These are phyloP conservation scores for Okapia johnstoni DNA, from an alignment of 2,113 vertebrate species.

Conservation along the genomic window DNA sequence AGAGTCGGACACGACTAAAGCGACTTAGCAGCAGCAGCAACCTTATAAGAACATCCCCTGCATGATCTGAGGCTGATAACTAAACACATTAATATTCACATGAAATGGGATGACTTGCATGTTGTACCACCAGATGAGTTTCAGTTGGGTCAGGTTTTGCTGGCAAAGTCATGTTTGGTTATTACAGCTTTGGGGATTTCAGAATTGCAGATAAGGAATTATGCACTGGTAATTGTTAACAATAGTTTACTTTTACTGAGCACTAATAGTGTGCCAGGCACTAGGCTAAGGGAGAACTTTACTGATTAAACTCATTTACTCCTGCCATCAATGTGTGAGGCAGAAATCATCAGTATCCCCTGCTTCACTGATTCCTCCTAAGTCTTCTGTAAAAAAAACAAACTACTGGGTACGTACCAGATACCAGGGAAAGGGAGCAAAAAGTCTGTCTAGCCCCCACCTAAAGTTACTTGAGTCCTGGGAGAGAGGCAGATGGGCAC, in stretches of 20 bases:
- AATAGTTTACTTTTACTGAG: not conserved
- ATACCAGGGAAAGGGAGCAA: not conserved
- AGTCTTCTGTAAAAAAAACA: not conserved
- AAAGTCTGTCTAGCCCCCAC: not conserved
- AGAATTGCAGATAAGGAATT: slow-evolving; percentile 1
- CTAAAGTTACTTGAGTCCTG: not conserved
- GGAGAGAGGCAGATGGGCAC: not conserved
- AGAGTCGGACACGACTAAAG: too few species aligned
- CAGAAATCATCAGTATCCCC: not conserved
- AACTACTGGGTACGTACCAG: not conserved
- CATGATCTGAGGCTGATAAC: not conserved
- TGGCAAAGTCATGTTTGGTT: not conserved
- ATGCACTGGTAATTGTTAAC: not conserved
- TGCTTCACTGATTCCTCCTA: not conserved
- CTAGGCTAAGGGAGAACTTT: not conserved
- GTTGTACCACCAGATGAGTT: not conserved
- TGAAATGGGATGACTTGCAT: not conserved
- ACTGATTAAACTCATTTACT: not conserved
- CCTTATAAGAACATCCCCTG: not conserved
- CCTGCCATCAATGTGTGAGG: not conserved
- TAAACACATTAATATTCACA: not conserved
- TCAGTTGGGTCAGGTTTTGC: not conserved
- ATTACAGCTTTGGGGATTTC: not conserved
- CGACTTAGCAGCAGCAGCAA: too few species aligned
- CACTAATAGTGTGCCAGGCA: not conserved